Evolutionary conservation across 2,113 vertebrate species (phyloP).

Genomic region (Morone saxatilis): DNA sequence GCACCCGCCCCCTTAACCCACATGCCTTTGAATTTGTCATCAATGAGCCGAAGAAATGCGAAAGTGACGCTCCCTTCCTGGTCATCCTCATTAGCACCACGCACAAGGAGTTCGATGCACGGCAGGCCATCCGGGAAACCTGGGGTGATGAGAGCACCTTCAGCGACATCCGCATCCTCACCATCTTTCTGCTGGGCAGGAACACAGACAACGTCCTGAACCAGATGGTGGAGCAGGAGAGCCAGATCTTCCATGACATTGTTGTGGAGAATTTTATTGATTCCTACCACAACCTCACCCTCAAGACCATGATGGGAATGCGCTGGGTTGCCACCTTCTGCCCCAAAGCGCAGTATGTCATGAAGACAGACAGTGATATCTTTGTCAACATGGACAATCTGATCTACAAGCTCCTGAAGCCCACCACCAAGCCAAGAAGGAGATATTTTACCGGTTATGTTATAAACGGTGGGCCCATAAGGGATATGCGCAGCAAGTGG

Average conservation of each 20-base stretch:
- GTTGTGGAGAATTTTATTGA: constrained; percentile 98
- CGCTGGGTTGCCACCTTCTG: constrained; percentile 97
- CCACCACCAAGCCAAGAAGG: constrained; percentile 94
- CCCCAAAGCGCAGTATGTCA: constrained; percentile 96
- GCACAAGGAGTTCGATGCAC: constrained; percentile 97
- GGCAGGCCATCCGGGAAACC: constrained; percentile 97
- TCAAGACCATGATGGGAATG: constrained; percentile 99
- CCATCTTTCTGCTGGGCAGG: constrained; percentile 94
- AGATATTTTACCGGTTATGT: constrained; percentile 98
- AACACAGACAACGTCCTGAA: constrained; percentile 93
- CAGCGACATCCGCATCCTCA: constrained; percentile 91
- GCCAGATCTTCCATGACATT: constrained; percentile 98
- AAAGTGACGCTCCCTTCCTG: constrained; percentile 90
- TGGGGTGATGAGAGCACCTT: constrained; percentile 98
- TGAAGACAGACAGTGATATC: constrained; percentile 99
- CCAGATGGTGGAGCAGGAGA: constrained; percentile 99
- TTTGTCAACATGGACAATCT: constrained; percentile 99
- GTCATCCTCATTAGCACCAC: constrained; percentile 98
- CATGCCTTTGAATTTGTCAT: constrained; percentile 96
- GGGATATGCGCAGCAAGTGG: constrained; percentile 99
- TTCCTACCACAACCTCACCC: constrained; percentile 98
- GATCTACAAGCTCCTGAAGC: constrained; percentile 97
- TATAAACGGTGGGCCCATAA: constrained; percentile 96
- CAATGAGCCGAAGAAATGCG: constrained; percentile 96
- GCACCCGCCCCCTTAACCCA: constrained; percentile 95